phyloP scores from a whole-genome alignment of 2,113 vertebrate genomes.

The Morphnarchus princeps region DNA sequence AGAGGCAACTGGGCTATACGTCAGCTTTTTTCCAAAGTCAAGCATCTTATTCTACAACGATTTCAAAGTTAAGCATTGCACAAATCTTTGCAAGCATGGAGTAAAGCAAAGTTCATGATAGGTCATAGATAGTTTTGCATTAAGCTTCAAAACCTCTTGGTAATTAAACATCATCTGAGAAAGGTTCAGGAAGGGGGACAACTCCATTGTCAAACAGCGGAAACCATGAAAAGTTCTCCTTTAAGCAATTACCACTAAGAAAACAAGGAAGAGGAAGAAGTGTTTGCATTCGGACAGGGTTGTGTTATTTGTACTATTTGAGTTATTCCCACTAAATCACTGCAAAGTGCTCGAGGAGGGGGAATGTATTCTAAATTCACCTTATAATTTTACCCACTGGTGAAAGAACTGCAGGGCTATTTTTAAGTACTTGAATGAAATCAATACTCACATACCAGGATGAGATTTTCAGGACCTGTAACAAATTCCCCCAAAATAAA shows the following conservation, averaged over 20 bases:
- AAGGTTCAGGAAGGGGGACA: background rate
- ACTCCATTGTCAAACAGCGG: background rate
- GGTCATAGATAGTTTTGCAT: background rate
- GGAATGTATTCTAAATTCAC: background rate
- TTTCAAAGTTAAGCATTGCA: background rate
- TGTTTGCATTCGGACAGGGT: background rate
- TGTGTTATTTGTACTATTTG: background rate
- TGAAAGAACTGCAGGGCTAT: background rate
- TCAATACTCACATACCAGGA: background rate
- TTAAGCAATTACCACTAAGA: background rate
- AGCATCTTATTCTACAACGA: background rate
- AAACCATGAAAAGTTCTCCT: background rate
- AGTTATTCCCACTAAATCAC: background rate
- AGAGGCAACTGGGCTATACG: background rate
- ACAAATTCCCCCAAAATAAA: background rate
- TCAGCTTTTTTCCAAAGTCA: background rate
- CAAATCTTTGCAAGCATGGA: background rate
- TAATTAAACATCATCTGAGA: background rate
- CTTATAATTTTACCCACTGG: background rate
- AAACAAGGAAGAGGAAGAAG: background rate
- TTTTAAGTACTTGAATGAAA: background rate
- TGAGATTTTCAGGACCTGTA: background rate
- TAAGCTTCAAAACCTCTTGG: background rate
- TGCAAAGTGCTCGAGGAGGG: background rate
- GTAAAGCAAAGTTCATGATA: background rate